These are phyloP conservation scores for Agrilus biguttatus DNA, from an alignment of 2,888 invertebrate species.

Conservation along the genomic window DNA sequence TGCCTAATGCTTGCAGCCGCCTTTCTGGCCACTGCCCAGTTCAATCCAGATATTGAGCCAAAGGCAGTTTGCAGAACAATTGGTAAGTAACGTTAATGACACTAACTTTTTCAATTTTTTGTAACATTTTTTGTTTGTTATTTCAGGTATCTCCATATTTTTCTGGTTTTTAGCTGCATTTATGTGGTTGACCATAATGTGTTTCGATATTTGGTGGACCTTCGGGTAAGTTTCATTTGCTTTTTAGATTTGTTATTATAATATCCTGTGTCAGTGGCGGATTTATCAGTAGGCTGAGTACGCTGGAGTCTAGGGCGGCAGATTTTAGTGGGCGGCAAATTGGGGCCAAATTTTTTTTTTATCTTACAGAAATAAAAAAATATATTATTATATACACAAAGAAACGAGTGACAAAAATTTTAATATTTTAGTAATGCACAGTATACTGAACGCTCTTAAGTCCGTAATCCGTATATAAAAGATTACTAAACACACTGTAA, in stretches of 20 bases:
- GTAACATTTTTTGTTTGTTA: conserved; percentile 4
- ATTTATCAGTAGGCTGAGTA: no score
- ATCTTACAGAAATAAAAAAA: no score
- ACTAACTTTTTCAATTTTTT: background rate
- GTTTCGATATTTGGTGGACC: conserved; percentile 71
- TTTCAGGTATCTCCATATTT: conserved; percentile 51
- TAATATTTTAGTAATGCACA: no score
- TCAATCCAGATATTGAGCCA: conserved; percentile 2
- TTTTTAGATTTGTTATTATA: background rate
- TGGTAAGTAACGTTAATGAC: conserved; percentile 5
- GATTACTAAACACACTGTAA: no score
- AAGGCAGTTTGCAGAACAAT: conserved; percentile 1
- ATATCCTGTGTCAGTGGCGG: no score
- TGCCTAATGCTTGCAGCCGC: conserved; percentile 51
- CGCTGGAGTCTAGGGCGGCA: no score
- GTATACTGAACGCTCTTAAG: no score
- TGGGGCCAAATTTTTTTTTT: no score
- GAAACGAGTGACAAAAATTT: no score
- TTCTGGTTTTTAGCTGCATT: conserved; percentile 58
- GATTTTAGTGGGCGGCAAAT: no score
- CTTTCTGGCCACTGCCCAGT: conserved; percentile 29
- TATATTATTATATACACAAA: no score
- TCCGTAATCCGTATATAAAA: no score
- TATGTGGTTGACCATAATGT: conserved; percentile 66
- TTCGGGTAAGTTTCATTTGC: conserved; percentile 47